Base-by-base conservation (phyloP, 2,797 vertebrate genomes). In the Chaunax sp. region DNA sequence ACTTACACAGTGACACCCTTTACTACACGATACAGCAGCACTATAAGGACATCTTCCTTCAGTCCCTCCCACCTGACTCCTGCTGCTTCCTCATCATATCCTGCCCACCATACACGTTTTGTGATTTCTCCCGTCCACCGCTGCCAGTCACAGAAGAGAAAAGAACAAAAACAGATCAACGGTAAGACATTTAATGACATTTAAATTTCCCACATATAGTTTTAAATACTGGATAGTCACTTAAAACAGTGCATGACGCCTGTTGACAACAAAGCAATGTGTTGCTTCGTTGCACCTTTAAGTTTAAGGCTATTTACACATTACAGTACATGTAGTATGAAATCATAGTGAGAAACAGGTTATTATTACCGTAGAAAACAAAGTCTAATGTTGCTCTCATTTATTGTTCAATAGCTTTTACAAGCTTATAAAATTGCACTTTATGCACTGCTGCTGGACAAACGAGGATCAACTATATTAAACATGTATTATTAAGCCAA, bases 131-230 rank as follows among this genome's bases (percentile, higher is more conserved):
- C 52, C 58, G 3, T 66, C 62, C 28, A 28, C 64, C 46, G 60
- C 35, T 43, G 33, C 57, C 43, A 53, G 33, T 50, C 44, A 58
- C 45, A 0, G 50, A 70, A 19, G 46, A 75, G 26, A 53, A 66
- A 40, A 30, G 20, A 72, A 18, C 40, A 55, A 66, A 40, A 50
- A 49, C 40, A 13, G 33, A 52, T 30, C 14, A 0, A 63, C 15
- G 75, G 85, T 85, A 85, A 78, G 74, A 59, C 25, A 6, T n/a
- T n/a, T 14, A 33, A 44, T 33, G 23, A 5, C 4, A 38, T 38
- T 43, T 14, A 25, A 15, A 20, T 58, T 33, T 37, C 1, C 1
- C 14, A 11, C 25, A 43, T 2, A 11, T 2, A 11, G 2, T 45
- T 20, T 30, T 8, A 20, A 14, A 47, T 5, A 19, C 7, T 28